Evolutionary conservation across 2,113 vertebrate species (phyloP), one percentile per base, ranked within the genome.

Genomic region (Ondatra zibethicus): DNA sequence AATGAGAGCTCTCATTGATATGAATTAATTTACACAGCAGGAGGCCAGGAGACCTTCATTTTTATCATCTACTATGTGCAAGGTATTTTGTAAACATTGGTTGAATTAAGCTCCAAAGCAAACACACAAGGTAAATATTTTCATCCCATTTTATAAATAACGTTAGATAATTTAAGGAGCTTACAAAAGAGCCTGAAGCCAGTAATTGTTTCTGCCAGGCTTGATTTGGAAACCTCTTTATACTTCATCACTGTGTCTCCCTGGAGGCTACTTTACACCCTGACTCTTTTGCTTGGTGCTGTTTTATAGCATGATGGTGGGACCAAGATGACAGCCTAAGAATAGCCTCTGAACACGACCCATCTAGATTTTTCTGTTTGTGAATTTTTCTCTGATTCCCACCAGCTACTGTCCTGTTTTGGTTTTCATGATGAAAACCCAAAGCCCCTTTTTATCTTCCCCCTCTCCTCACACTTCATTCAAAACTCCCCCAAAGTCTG

Each of bases 91-190:
- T 96, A 96, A 97, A 96, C 89, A 94, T 16, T 87, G 81, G 76
- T 91, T 4, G 42, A 97, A 95, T 89, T 97, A 96, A 97, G 92
- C 78, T 98, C 91, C 63, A 47, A 87, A 78, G 93, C 94, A 97
- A 96, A 97, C 91, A 89, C 61, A 42, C 82, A n/a, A 90, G 66
- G 89, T 94, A 97, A 97, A 97, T 97, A 96, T 94, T 97, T 97
- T 95, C 33, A 65, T 95, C 61, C 23, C 95, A 39, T 95, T 96
- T 93, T 92, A 89, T 91, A 96, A 97, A 95, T 94, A 94, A 92
- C n/a, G 9, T 89, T 97, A 95, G 96, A 72, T 92, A 61, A 96
- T 95, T 97, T 93, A 97, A 91, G 42, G 39, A 92, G 87, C 82
- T 94, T 70, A 70, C 52, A 86, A 42, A 97, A 76, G 77, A 93